phyloP scores from a whole-genome alignment of 1,140 invertebrate genomes.

The Drepana arcuata region DNA sequence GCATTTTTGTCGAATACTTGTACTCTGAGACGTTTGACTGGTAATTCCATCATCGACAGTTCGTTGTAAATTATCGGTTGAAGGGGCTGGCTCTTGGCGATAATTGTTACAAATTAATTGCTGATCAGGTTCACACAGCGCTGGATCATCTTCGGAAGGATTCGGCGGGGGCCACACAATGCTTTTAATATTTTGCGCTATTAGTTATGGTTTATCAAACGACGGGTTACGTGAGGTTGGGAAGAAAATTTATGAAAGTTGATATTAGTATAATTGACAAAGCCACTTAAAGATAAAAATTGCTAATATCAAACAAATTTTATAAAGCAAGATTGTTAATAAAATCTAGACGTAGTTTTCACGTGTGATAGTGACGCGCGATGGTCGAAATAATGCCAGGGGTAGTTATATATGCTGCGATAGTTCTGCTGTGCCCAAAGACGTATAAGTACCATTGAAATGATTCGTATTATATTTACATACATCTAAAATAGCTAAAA shows the following conservation, averaged over 20 bases:
- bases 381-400: slow-evolving; percentile 30
- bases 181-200: slow-evolving; percentile 71
- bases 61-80: slow-evolving; percentile 10
- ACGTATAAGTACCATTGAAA: too few relatives aligned
- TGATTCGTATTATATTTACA: slow-evolving; percentile 31
- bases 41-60: slow-evolving; percentile 12
- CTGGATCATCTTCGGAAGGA: slow-evolving; percentile 58
- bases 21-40: slow-evolving; percentile 8
- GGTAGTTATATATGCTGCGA: slow-evolving; percentile 39
- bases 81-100: slow-evolving; percentile 3
- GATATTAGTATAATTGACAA: slow-evolving; percentile 45
- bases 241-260: slow-evolving; percentile 50
- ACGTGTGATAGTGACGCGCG: slow-evolving; percentile 26
- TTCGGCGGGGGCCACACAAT: slow-evolving; percentile 77
- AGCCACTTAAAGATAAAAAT: slow-evolving; percentile 18
- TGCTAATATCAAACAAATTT: slow-evolving; percentile 14
- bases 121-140: slow-evolving; percentile 24
- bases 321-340: slow-evolving; percentile 30
- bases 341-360: too few relatives aligned
- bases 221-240: slow-evolving; percentile 32
- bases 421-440: too few relatives aligned
- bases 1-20: slow-evolving; percentile 21
- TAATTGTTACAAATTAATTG: neutral
- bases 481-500: slow-evolving; percentile 32
- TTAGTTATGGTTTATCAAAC: slow-evolving; percentile 38